These are phyloP conservation scores for Leptinotarsa rubiginosa DNA, from an alignment of 2,888 invertebrate species.

Conservation along the genomic window DNA sequence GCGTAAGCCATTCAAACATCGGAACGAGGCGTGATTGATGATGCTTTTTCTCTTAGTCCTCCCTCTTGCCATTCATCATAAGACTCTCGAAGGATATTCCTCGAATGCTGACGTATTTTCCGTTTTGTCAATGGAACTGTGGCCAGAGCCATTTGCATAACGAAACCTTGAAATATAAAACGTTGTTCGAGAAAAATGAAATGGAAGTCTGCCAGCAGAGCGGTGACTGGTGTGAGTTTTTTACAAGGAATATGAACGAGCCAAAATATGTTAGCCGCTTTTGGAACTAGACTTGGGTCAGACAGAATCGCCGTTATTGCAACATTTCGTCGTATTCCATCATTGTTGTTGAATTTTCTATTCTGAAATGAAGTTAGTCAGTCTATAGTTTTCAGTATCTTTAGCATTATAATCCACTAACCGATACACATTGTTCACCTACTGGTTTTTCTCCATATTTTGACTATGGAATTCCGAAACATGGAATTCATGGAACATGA, in stretches of 20 bases:
- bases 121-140: background rate
- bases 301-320: no score
- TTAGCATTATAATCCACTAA: no score
- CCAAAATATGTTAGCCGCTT: background rate
- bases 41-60: slow-evolving; percentile 5
- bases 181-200: background rate
- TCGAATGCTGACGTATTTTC: background rate
- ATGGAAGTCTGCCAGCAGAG: slow-evolving; percentile 1
- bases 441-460: no score
- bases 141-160: background rate
- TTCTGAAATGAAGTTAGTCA: no score
- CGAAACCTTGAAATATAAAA: slow-evolving; percentile 8
- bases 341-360: no score
- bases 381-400: no score
- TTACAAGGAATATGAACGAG: background rate
- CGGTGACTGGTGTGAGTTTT: background rate
- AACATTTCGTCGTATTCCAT: no score
- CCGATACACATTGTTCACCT: no score
- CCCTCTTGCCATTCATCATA: slow-evolving; percentile 2
- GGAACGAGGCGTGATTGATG: slow-evolving; percentile 9
- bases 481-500: no score
- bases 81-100: slow-evolving; percentile 12
- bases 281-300: no score
- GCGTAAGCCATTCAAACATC: slow-evolving; percentile 1
- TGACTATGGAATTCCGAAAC: no score